Percentiles rank a stretch among this genome's conserved stretches.
These are phyloP conservation scores for Eupithecia inturbata DNA, from an alignment of 2,888 invertebrate species.

Conservation along the genomic window DNA sequence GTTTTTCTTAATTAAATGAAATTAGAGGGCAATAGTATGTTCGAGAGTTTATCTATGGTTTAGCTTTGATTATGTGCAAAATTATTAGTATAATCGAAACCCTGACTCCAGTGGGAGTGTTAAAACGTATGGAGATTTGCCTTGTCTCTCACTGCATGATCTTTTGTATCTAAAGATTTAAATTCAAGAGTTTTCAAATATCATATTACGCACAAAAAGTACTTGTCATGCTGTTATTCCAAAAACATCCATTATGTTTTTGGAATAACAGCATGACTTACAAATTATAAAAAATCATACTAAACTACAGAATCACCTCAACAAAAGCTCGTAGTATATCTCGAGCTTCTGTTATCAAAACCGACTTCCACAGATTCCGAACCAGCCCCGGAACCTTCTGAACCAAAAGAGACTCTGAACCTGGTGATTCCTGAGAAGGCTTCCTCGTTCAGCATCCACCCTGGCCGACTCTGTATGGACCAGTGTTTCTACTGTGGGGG, in stretches of 20 bases:
- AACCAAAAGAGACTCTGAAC: constrained; percentile 82
- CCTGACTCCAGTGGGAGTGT: background rate
- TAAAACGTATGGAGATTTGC: background rate
- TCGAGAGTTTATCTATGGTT: background rate
- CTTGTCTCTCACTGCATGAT: background rate
- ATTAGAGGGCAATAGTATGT: background rate
- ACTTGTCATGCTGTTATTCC: too few species aligned
- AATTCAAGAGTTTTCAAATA: background rate
- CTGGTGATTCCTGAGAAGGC: constrained; percentile 95
- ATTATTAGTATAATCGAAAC: background rate
- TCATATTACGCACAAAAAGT: background rate
- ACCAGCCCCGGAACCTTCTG: constrained; percentile 68
- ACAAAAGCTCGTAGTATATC: background rate
- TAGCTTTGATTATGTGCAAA: background rate
- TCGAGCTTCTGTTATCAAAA: constrained; percentile 23
- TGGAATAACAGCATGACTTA: background rate
- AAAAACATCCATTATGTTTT: too few species aligned
- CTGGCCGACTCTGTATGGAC: constrained; percentile 91
- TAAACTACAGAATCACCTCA: background rate
- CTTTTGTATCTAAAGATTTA: background rate
- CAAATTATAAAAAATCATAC: background rate
- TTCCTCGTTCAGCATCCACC: constrained; percentile 94
- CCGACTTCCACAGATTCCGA: constrained; percentile 61
- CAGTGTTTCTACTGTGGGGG: constrained; percentile 95
- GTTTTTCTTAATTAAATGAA: background rate